Percentiles rank a stretch among this genome's conserved stretches.
Evolutionary conservation across 2,113 vertebrate genomes (phyloP).

Genomic region (Etheostoma cragini): DNA sequence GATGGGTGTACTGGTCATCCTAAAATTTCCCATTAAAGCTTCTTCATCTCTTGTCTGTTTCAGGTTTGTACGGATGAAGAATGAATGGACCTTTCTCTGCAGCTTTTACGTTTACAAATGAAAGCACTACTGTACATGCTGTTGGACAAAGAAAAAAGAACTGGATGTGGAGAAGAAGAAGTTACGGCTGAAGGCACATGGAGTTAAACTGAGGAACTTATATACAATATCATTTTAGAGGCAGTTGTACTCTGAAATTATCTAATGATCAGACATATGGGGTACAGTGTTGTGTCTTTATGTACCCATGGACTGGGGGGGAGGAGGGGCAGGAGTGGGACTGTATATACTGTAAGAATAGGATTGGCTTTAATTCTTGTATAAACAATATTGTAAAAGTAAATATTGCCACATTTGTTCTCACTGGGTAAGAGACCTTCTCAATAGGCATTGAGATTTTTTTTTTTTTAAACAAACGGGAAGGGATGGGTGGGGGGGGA

Average conservation of each 20-base stretch:
- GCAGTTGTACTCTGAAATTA: neutral
- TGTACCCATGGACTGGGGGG: slow-evolving; percentile 59
- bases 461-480: slow-evolving; percentile 48
- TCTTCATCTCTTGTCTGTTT: slow-evolving; percentile 25
- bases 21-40: neutral
- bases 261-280: slow-evolving; percentile 41
- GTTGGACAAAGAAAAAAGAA: slow-evolving; percentile 84
- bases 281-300: slow-evolving; percentile 68
- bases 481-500: slow-evolving; percentile 19
- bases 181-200: slow-evolving; percentile 77
- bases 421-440: slow-evolving; percentile 70
- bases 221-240: slow-evolving; percentile 72
- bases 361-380: slow-evolving; percentile 83
- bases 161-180: slow-evolving; percentile 52
- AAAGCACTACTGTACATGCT: slow-evolving; percentile 94
- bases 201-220: slow-evolving; percentile 80
- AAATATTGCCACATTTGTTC: slow-evolving; percentile 79
- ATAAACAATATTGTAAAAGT: slow-evolving; percentile 87
- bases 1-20: neutral
- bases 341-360: slow-evolving; percentile 87
- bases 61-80: slow-evolving; percentile 99
- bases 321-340: slow-evolving; percentile 32
- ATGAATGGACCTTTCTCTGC: slow-evolving; percentile 81
- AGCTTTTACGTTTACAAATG: slow-evolving; percentile 80
- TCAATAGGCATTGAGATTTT: slow-evolving; percentile 71